A percentile compares a stretch with the other conserved stretches of the same genome.
Evolutionary conservation across 2,888 invertebrate species (phyloP).

Genomic region (Nephrotoma flavescens): DNA sequence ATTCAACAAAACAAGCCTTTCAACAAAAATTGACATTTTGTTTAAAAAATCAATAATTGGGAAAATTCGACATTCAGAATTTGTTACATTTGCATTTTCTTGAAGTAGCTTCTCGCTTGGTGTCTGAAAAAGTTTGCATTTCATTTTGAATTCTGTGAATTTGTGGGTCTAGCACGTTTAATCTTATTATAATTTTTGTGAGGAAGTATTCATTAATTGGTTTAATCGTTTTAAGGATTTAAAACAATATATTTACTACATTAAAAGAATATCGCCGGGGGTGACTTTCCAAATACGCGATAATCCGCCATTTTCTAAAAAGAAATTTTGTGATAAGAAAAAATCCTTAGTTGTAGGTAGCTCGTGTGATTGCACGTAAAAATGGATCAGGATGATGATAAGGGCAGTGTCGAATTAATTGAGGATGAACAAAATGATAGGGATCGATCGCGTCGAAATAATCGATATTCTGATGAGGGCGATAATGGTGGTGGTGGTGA

Average conservation of each 20-base stretch:
- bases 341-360: not conserved
- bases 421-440: not conserved
- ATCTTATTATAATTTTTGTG: not conserved
- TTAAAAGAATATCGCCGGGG: too few species aligned
- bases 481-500: not conserved
- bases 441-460: not conserved
- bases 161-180: not conserved
- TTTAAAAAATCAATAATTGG: too few species aligned
- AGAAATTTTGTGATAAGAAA: not conserved
- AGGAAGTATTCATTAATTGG: not conserved
- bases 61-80: too few species aligned
- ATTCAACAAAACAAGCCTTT: not conserved
- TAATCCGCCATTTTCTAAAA: not conserved
- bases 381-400: not conserved
- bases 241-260: not conserved
- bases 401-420: not conserved
- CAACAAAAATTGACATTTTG: not conserved
- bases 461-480: not conserved
- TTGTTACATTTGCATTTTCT: too few species aligned
- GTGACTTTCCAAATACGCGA: not conserved
- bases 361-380: not conserved
- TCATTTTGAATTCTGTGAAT: not conserved
- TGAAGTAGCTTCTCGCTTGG: not conserved
- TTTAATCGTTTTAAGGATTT: not conserved
- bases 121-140: not conserved